Evolutionary conservation across 2,888 invertebrate genomes (phyloP).

Genomic region (Mesorhabditis spiculigera): DNA sequence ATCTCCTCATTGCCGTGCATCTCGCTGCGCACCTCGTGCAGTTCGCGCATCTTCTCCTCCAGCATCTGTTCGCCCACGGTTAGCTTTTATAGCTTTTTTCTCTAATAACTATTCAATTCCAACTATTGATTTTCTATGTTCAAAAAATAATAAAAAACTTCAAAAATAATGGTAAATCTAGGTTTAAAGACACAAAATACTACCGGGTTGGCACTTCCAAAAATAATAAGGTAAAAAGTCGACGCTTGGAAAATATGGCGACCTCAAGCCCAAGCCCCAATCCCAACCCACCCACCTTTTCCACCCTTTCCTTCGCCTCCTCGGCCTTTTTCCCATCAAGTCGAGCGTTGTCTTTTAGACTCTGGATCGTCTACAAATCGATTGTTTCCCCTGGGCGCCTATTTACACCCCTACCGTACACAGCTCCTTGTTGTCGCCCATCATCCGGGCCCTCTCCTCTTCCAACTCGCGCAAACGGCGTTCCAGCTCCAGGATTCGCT

Average conservation of each 20-base stretch:
- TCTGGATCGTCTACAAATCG: slow-evolving; percentile 18
- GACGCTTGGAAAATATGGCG: no score
- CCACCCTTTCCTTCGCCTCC: slow-evolving; percentile 21
- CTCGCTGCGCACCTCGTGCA: slow-evolving; percentile 38
- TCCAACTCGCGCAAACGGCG: slow-evolving; percentile 21
- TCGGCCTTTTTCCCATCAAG: slow-evolving; percentile 20
- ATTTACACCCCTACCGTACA: slow-evolving; percentile 18
- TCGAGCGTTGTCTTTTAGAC: slow-evolving; percentile 17
- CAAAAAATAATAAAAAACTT: no score
- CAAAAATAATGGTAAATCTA: no score
- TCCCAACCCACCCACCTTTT: slow-evolving; percentile 5
- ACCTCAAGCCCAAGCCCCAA: no score
- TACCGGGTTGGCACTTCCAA: no score
- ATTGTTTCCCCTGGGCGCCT: slow-evolving; percentile 17
- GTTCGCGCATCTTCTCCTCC: slow-evolving; percentile 26
- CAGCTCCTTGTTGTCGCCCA: slow-evolving; percentile 10
- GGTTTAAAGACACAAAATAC: no score
- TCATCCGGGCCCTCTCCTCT: slow-evolving; percentile 14
- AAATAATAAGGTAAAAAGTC: no score
- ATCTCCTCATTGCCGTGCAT: slow-evolving; percentile 50
- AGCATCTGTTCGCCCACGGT: slow-evolving; percentile 6
- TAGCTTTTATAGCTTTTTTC: background rate
- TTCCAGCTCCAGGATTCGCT: slow-evolving; percentile 26
- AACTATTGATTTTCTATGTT: no score
- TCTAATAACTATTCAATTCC: no score